phyloP scores from a whole-genome alignment of 2,888 invertebrate species.

The Imbricaverruca yamaguchii region DNA sequence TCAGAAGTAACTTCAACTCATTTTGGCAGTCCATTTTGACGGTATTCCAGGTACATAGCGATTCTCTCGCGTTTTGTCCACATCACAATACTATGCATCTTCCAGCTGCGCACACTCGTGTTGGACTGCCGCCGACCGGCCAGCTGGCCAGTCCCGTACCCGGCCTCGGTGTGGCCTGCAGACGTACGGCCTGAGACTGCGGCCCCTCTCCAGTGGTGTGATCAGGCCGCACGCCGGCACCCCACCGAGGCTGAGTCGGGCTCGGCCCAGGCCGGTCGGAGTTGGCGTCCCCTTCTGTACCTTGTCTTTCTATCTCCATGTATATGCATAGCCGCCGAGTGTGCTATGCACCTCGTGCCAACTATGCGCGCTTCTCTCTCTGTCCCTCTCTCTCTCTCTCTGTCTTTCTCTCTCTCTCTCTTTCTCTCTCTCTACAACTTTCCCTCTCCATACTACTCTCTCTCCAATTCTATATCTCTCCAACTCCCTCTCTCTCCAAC shows the following conservation, averaged over 20 bases:
- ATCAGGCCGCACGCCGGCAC: too few species aligned
- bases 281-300: not conserved
- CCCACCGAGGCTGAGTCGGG: too few species aligned
- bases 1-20: slow-evolving; percentile 94
- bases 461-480: too few species aligned
- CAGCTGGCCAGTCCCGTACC: not conserved
- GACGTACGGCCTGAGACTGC: not conserved
- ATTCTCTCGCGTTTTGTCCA: too few species aligned
- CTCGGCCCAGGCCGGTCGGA: not conserved
- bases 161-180: not conserved
- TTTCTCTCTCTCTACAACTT: not conserved
- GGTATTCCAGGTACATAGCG: slow-evolving; percentile 81
- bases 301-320: not conserved
- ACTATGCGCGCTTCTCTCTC: not conserved
- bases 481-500: too few species aligned
- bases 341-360: not conserved
- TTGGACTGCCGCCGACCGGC: not conserved
- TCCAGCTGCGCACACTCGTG: not conserved
- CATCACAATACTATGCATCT: not conserved
- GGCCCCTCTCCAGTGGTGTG: not conserved
- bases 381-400: not conserved
- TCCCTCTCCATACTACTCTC: not conserved
- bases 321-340: not conserved
- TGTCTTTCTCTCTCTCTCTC: not conserved
- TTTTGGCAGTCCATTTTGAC: slow-evolving; percentile 98